These are phyloP conservation scores for Lepus europaeus DNA, from an alignment of 2,113 vertebrate species.

Conservation along the genomic window DNA sequence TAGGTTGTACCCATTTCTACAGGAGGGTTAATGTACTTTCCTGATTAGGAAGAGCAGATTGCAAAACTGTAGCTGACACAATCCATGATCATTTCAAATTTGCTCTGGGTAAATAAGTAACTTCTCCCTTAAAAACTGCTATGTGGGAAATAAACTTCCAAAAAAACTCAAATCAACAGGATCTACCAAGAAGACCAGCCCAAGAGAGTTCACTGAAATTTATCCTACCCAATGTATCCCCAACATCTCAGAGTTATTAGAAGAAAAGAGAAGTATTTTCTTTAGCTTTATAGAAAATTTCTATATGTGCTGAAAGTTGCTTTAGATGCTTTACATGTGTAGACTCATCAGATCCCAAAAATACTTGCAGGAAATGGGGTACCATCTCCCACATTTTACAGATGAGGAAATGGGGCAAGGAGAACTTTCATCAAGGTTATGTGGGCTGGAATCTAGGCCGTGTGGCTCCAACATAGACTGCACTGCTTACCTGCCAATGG, in stretches of 20 bases:
- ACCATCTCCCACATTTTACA: not conserved
- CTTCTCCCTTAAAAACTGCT: not conserved
- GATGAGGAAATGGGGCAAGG: not conserved
- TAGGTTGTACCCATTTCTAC: conserved; percentile 9
- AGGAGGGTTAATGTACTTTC: not conserved
- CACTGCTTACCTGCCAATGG: conserved; percentile 94
- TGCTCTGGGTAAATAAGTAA: not conserved
- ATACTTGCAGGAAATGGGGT: not conserved
- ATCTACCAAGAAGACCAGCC: not conserved
- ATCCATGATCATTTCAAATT: not conserved
- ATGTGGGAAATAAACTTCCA: not conserved
- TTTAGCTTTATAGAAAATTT: not conserved
- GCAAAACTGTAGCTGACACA: not conserved
- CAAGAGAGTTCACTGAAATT: not conserved
- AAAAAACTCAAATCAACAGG: not conserved
- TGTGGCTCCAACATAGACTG: accelerated
- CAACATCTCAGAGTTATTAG: not conserved
- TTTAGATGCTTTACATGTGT: not conserved
- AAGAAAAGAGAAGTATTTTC: not conserved
- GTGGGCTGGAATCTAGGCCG: not conserved
- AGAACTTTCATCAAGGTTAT: no score
- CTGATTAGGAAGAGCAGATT: not conserved
- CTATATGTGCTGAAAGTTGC: not conserved
- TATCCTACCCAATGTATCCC: not conserved
- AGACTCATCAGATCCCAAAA: not conserved